phyloP scores from a whole-genome alignment of 2,888 invertebrate species.

The Acleris emargana region DNA sequence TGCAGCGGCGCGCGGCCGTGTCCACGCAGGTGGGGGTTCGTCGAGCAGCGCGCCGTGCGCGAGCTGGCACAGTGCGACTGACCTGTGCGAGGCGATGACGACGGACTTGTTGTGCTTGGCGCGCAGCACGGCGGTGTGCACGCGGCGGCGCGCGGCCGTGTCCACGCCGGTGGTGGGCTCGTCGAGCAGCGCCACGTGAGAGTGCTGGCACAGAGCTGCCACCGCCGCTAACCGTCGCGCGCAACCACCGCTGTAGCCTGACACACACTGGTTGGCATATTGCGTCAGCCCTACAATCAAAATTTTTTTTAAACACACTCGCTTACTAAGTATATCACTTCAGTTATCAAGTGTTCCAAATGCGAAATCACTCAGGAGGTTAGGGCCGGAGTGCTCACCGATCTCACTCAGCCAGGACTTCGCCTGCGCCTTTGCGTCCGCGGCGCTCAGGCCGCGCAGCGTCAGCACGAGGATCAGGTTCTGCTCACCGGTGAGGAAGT shows the following conservation, averaged over 20 bases:
- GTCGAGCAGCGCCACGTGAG: slow-evolving; percentile 86
- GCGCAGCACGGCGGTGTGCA: slow-evolving; percentile 84
- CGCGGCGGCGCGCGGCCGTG: slow-evolving; percentile 85
- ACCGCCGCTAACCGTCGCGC: slow-evolving; percentile 81
- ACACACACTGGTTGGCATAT: slow-evolving; percentile 41
- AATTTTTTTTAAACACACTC: too few relatives aligned
- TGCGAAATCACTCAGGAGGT: too few relatives aligned
- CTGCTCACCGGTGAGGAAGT: slow-evolving; percentile 89
- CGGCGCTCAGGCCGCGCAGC: slow-evolving; percentile 85
- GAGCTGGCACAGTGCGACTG: slow-evolving; percentile 43
- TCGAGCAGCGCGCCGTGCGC: slow-evolving; percentile 87
- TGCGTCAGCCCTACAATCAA: slow-evolving; percentile 41
- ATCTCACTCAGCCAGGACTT: slow-evolving; percentile 83
- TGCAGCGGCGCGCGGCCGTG: slow-evolving; percentile 85
- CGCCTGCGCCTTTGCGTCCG: slow-evolving; percentile 72
- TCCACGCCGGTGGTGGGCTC: slow-evolving; percentile 89
- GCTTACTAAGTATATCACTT: not conserved
- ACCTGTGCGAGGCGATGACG: slow-evolving; percentile 88
- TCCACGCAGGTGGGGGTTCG: slow-evolving; percentile 89
- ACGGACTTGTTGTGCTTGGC: slow-evolving; percentile 81
- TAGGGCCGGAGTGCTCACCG: slow-evolving; percentile 58
- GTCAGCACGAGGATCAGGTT: slow-evolving; percentile 88
- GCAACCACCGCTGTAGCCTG: slow-evolving; percentile 87
- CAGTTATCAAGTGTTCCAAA: not conserved
- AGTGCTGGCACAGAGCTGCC: slow-evolving; percentile 52